phyloP scores from a whole-genome alignment of 2,113 vertebrate species.

The Alexandromys fortis region DNA sequence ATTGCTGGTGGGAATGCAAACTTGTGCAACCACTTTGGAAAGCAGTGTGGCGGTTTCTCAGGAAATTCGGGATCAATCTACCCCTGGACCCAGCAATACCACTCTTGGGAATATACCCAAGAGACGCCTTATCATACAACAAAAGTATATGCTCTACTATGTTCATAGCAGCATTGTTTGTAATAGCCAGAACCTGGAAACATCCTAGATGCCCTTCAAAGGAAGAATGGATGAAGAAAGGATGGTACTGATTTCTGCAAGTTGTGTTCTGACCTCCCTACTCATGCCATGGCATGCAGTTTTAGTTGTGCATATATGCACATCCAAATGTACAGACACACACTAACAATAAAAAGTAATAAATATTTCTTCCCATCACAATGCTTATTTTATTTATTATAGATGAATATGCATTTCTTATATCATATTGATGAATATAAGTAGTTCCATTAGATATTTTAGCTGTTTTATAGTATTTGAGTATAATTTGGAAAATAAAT shows the following conservation, averaged over 20 bases:
- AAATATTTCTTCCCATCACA: background rate
- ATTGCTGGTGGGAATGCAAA: no score
- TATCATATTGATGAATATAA: background rate
- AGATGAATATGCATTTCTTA: background rate
- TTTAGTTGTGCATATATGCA: background rate
- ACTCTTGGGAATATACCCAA: no score
- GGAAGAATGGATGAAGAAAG: background rate
- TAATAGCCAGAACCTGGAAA: no score
- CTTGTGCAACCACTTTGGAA: no score
- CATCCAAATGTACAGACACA: background rate
- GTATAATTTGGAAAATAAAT: slow-evolving; percentile 33
- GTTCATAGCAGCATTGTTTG: no score
- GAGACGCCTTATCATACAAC: no score
- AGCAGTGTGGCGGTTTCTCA: no score
- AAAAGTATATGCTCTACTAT: no score
- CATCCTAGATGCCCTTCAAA: no score
- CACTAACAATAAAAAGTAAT: background rate
- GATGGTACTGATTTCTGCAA: background rate
- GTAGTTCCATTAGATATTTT: slow-evolving; percentile 15
- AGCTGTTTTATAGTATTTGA: slow-evolving; percentile 13
- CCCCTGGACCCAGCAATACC: no score
- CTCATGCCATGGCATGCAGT: background rate
- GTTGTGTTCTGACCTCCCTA: background rate
- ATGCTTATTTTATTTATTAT: background rate
- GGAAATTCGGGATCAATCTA: no score